Base-by-base conservation (phyloP, 2,888 invertebrate genomes). In the Anodontia alba region DNA sequence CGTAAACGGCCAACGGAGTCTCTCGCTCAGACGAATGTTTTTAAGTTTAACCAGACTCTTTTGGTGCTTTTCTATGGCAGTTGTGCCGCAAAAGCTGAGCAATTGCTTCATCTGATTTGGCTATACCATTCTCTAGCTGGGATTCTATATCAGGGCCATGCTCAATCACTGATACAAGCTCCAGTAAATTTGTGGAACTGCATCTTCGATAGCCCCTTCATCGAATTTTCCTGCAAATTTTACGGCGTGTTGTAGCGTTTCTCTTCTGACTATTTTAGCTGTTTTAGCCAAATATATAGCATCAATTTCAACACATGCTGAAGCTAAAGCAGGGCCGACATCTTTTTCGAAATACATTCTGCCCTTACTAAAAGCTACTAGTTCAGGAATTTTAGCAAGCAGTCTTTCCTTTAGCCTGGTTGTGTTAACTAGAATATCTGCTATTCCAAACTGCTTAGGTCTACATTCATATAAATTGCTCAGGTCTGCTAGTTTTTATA, bases 1-100 rank as follows among this genome's bases (percentile, higher is more conserved):
- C 67, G 79, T 71, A 88, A 26, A 76, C 20, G 33, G 74, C 29
- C 2, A 51, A 76, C 49, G n/a, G 80, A 75, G 80, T 77, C 43
- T 84, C 76, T 12, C 72, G 54, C 31, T 76, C 70, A 46, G 29
- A 42, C 17, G 70, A 69, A 72, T 82, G 86, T 42, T 78, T 38
- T 20, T n/a, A 8, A 12, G n/a, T 23, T n/a, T 2, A 12, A 8
- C n/a, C 12, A 8, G 1, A 2, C 8, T 12, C n/a, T 43, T 42
- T 36, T 38, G 42, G 8, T n/a, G n/a, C n/a, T n/a, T n/a, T n/a
- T n/a, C n/a, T n/a, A n/a, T n/a, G n/a, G n/a, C n/a, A n/a, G n/a
- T n/a, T n/a, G n/a, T n/a, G n/a, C n/a, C n/a, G n/a, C n/a, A n/a
- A n/a, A n/a, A n/a, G n/a, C n/a, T n/a, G n/a, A n/a, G n/a, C n/a